Conservation (phyloP, 1,140 invertebrate species). For the Thalassaphorura encarpata region DNA sequence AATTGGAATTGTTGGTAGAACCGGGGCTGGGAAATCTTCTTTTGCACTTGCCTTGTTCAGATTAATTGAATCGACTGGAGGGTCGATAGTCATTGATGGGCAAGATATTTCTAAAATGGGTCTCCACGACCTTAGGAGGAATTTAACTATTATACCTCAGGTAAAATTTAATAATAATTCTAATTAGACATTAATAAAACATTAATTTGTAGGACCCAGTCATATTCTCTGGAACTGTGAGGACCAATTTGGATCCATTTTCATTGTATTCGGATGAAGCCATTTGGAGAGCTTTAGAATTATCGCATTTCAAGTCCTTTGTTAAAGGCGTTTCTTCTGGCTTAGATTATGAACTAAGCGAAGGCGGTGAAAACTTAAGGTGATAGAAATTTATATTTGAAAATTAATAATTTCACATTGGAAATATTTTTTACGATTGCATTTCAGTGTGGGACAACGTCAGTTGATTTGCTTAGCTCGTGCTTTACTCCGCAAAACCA, state of each 20-base stretch:
- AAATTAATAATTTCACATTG: no score
- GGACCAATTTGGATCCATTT: conserved; percentile 74
- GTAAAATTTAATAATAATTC: no score
- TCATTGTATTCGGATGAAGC: conserved; percentile 43
- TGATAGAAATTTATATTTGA: no score
- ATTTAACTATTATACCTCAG: conserved; percentile 47
- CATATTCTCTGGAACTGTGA: conserved; percentile 64
- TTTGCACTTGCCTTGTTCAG: conserved; percentile 38
- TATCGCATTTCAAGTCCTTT: not conserved
- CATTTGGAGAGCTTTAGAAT: not conserved
- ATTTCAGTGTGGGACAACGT: conserved; percentile 47
- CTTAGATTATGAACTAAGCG: no score
- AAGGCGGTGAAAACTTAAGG: not conserved
- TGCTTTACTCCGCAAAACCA: conserved; percentile 42
- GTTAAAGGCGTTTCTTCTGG: no score
- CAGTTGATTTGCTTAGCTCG: conserved; percentile 48
- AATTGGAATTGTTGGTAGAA: conserved; percentile 16
- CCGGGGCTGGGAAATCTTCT: conserved; percentile 16
- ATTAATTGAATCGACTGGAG: conserved; percentile 37
- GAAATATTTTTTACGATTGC: not conserved
- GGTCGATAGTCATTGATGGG: conserved; percentile 36
- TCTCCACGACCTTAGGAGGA: conserved; percentile 35
- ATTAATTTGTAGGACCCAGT: no score
- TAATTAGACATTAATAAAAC: no score
- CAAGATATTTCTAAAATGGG: conserved; percentile 37